A percentile compares a stretch with the other conserved stretches of the same genome.
Evolutionary conservation across 2,797 vertebrate species (phyloP).

Genomic region (Sebastiscus tertius): DNA sequence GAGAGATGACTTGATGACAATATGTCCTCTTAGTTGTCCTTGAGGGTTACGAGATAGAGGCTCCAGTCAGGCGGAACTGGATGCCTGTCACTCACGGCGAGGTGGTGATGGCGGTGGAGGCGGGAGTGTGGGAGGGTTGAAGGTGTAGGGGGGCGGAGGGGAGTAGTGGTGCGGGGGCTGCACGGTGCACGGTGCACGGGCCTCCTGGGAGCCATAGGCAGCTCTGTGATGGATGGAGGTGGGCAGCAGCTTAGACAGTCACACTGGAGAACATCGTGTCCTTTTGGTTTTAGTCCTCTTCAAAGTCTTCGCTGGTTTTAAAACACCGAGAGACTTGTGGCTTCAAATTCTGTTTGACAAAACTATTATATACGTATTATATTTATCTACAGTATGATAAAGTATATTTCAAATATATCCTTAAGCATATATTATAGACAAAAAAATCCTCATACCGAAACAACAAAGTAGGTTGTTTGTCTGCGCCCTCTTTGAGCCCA

Average conservation of each 20-base stretch:
- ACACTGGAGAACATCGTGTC: conserved; percentile 52
- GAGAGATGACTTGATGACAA: conserved; percentile 78
- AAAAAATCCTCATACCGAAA: not conserved
- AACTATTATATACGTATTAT: not conserved
- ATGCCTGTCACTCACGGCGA: conserved; percentile 81
- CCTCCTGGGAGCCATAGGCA: conserved; percentile 66
- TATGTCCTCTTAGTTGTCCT: conserved; percentile 79
- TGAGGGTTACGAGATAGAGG: conserved; percentile 75
- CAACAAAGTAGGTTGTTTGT: not conserved
- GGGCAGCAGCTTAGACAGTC: conserved; percentile 63
- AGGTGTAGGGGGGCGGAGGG: not conserved
- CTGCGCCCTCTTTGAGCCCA: not conserved
- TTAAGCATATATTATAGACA: not conserved
- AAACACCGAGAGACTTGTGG: not conserved
- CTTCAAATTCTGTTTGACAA: conserved; percentile 25
- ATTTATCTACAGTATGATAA: not conserved
- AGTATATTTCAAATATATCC: not conserved
- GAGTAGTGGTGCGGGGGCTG: conserved; percentile 23
- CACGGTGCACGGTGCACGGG: conserved; percentile 21
- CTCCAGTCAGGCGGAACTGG: conserved; percentile 78
- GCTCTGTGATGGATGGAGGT: conserved; percentile 69
- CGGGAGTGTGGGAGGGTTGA: not conserved
- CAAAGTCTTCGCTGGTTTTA: conserved; percentile 43
- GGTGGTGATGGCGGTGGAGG: conserved; percentile 41
- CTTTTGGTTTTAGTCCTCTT: conserved; percentile 56